phyloP scores from a whole-genome alignment of 2,888 invertebrate genomes.

The Callosobruchus maculatus region DNA sequence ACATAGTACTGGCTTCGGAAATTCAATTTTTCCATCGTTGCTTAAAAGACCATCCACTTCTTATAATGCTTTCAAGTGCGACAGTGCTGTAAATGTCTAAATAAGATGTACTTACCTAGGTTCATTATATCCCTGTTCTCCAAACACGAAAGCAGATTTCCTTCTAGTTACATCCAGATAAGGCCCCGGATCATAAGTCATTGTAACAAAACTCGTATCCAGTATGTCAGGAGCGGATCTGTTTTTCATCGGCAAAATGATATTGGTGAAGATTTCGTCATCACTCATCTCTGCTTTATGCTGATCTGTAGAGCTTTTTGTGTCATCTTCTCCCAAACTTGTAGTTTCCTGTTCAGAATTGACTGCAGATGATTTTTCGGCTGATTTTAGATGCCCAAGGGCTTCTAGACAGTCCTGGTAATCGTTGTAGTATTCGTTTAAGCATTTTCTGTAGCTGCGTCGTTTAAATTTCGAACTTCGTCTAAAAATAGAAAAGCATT shows the following conservation, averaged over 20 bases:
- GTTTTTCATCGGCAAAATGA: slow-evolving; percentile 49
- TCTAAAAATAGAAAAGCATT: neutral
- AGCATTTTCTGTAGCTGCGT: slow-evolving; percentile 34
- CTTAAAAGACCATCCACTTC: no score
- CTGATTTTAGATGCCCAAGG: slow-evolving; percentile 35
- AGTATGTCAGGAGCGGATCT: slow-evolving; percentile 57
- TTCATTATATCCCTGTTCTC: slow-evolving; percentile 7
- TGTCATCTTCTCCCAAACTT: slow-evolving; percentile 18
- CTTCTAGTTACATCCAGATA: slow-evolving; percentile 48
- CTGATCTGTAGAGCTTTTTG: slow-evolving; percentile 18
- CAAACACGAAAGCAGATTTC: slow-evolving; percentile 51
- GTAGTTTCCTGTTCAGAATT: slow-evolving; percentile 8
- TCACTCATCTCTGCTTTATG: slow-evolving; percentile 41
- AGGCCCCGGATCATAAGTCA: slow-evolving; percentile 52
- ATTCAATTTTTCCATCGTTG: no score
- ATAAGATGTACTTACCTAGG: neutral
- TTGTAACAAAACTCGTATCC: slow-evolving; percentile 44
- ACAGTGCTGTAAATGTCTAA: no score
- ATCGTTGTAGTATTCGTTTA: slow-evolving; percentile 62
- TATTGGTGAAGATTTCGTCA: slow-evolving; percentile 41
- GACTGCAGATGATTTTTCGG: slow-evolving; percentile 23
- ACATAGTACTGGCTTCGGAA: no score
- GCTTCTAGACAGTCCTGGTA: slow-evolving; percentile 58
- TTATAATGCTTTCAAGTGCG: no score
- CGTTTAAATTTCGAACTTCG: neutral